Percentiles rank a stretch among this genome's conserved stretches.
Evolutionary conservation across 2,888 invertebrate species (phyloP).

Genomic region (Diarsia rubi): DNA sequence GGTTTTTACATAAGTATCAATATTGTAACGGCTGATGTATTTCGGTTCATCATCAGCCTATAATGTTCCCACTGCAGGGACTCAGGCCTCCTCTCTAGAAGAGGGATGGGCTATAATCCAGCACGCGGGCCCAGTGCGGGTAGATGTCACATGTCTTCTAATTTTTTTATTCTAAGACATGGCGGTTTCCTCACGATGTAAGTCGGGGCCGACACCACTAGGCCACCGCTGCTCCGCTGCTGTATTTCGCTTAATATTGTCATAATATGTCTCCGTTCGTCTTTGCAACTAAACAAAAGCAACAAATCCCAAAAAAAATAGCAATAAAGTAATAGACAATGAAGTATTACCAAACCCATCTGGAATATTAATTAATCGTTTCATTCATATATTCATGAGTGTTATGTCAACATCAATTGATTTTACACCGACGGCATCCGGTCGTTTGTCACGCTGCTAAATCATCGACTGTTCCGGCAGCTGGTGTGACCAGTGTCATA

Average conservation of each 20-base stretch:
- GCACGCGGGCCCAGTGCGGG: no score
- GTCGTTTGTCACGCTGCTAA: constrained; percentile 41
- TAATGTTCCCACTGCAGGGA: no score
- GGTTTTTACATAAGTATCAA: not conserved
- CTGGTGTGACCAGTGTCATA: constrained; percentile 41
- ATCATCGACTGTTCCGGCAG: constrained; percentile 56
- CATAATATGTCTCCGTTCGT: not conserved
- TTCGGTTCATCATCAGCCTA: no score
- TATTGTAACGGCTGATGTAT: not conserved
- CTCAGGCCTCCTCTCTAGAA: no score
- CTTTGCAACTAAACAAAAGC: not conserved
- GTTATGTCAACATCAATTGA: constrained; percentile 50
- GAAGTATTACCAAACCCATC: constrained; percentile 24
- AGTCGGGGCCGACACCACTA: no score
- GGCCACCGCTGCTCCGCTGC: no score
- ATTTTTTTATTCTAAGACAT: no score
- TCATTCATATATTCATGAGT: constrained; percentile 32
- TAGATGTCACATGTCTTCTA: no score
- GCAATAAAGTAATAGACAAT: no score
- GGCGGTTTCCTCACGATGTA: no score
- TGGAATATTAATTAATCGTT: constrained; percentile 50
- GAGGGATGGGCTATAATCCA: no score
- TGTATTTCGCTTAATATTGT: not conserved
- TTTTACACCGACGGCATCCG: constrained; percentile 48
- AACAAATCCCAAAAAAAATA: constrained; percentile 4